These are phyloP conservation scores for Rhinoraja longicauda DNA, from an alignment of 2,797 vertebrate genomes.

Conservation along the genomic window DNA sequence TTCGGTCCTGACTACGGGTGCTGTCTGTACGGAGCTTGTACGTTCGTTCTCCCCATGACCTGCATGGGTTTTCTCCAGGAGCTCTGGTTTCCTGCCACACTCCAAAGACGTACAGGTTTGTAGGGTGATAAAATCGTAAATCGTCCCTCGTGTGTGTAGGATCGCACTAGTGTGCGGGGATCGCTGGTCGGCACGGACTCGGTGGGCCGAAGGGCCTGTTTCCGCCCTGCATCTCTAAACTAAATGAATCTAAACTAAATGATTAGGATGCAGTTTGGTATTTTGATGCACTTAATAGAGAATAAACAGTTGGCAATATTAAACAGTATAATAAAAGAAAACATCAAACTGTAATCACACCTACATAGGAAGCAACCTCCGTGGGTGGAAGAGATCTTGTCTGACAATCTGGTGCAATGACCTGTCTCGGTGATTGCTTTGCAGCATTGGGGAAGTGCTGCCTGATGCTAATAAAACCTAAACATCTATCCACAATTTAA, in stretches of 20 bases:
- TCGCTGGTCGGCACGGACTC: too few relatives aligned
- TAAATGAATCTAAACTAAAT: background rate
- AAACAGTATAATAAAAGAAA: background rate
- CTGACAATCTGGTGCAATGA: background rate
- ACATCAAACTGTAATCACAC: background rate
- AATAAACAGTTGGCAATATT: background rate
- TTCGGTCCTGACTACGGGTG: too few relatives aligned
- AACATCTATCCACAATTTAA: background rate
- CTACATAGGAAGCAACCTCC: background rate
- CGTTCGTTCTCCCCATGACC: too few relatives aligned
- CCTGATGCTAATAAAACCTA: background rate
- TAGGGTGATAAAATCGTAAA: too few relatives aligned
- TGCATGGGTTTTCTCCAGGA: too few relatives aligned
- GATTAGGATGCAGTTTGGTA: background rate
- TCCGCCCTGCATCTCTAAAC: too few relatives aligned
- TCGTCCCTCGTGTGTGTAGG: too few relatives aligned
- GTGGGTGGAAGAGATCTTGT: background rate
- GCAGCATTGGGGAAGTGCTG: background rate
- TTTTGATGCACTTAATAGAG: background rate
- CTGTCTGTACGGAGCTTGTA: too few relatives aligned
- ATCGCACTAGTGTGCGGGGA: too few relatives aligned
- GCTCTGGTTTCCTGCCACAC: too few relatives aligned
- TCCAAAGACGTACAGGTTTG: too few relatives aligned
- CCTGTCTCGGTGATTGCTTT: background rate
- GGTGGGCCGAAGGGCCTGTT: too few relatives aligned